phyloP scores from a whole-genome alignment of 2,113 vertebrate genomes.

The Micromys minutus region DNA sequence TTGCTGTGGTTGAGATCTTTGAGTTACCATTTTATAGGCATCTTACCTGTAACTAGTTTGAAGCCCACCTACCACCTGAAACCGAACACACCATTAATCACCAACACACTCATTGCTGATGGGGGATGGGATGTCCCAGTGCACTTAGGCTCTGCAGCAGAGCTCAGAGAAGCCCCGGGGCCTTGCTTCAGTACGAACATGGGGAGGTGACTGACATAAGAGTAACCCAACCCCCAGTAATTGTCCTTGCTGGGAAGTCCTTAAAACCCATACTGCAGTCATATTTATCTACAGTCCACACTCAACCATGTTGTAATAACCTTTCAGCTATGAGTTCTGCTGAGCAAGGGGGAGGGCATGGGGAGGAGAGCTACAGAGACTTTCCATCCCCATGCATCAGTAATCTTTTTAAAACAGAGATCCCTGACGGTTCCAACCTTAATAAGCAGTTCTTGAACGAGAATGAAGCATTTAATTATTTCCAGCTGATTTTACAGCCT shows the following conservation, averaged over 20 bases:
- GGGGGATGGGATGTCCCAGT: no score
- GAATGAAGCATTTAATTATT: not conserved
- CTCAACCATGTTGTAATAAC: not conserved
- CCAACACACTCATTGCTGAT: not conserved
- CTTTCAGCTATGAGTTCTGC: not conserved
- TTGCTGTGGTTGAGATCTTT: not conserved
- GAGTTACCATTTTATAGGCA: not conserved
- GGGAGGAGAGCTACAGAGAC: not conserved
- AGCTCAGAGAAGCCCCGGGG: not conserved
- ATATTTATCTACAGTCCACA: not conserved
- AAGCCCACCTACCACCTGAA: not conserved
- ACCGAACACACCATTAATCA: not conserved
- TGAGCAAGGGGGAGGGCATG: not conserved
- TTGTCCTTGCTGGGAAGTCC: not conserved
- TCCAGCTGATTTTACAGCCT: not conserved
- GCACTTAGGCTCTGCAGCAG: not conserved
- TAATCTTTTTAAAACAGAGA: not conserved
- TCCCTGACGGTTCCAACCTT: not conserved
- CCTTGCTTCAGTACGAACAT: not conserved
- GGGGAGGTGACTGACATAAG: not conserved
- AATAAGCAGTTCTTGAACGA: not conserved
- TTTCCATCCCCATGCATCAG: not conserved
- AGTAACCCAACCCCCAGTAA: not conserved
- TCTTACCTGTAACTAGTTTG: rapidly evolving
- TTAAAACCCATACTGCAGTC: not conserved